Evolutionary conservation across 2,888 invertebrate species (phyloP).

Genomic region (Incurvaria masculella): DNA sequence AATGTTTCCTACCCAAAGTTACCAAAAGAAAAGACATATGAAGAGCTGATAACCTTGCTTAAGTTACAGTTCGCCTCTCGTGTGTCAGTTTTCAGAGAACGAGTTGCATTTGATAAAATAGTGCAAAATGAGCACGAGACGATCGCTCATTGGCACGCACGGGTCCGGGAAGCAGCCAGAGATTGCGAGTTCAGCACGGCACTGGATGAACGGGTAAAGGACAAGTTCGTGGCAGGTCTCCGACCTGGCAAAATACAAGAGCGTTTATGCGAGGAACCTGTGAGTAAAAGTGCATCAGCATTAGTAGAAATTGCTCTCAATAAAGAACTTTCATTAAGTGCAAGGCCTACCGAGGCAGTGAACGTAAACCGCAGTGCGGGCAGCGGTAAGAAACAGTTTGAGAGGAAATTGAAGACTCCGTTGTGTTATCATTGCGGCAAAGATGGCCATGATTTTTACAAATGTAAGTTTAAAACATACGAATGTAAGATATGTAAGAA

Average conservation of each 20-base stretch:
- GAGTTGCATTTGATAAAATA: not conserved
- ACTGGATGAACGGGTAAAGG: not conserved
- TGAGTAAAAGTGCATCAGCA: not conserved
- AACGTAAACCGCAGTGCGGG: not conserved
- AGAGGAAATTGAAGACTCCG: not conserved
- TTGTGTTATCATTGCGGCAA: not conserved
- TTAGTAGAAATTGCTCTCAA: not conserved
- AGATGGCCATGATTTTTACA: not conserved
- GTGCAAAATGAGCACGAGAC: not conserved
- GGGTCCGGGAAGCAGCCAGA: not conserved
- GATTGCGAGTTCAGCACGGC: not conserved
- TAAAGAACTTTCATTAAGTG: not conserved
- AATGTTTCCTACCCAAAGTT: not conserved
- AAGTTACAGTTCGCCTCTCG: not conserved
- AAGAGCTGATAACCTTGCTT: not conserved
- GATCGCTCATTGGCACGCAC: not conserved
- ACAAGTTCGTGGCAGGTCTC: not conserved
- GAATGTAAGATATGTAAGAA: slow-evolving; percentile 2
- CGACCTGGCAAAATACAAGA: not conserved
- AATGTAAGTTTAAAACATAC: slow-evolving; percentile 3
- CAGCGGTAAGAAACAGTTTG: too few species aligned
- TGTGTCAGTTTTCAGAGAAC: not conserved
- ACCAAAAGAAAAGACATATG: not conserved
- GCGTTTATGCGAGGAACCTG: not conserved
- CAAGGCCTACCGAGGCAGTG: not conserved